Evolutionary conservation across 2,113 vertebrate species (phyloP), one percentile per base, ranked within the genome.

Genomic region (Pomatorhinus ruficollis): DNA sequence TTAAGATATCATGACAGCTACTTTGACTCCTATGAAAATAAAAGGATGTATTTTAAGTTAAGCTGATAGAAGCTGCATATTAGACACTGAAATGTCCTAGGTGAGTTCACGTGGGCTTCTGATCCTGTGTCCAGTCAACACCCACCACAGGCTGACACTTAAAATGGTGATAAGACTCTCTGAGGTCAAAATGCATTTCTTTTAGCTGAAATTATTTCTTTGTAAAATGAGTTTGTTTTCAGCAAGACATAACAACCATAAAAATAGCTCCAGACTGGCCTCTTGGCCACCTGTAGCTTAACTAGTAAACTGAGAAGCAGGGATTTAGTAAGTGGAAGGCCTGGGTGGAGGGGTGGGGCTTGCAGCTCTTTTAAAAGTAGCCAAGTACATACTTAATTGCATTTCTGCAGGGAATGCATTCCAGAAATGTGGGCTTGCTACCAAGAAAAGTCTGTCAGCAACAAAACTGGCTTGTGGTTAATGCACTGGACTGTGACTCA

Each of bases 381-480:
- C 93, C 83, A 93, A 95, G 70, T 80, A 69, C 80, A 71, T 68
- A 82, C 75, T 92, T 95, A 95, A 93, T 92, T 97, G 85, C 89
- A 85, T 93, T 95, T 96, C 95, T 96, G 42, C 75, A 90, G 89
- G 83, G 84, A 96, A 95, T 97, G 78, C 84, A 93, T 96, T 95
- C 72, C 96, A 96, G 88, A 94, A 93, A 95, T 78, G 80, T 72
- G 83, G 89, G 93, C 85, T 95, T 83, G 74, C 80, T 93, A 89
- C 94, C 93, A 96, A 97, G 80, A 71, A 87, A 94, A 83, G 19
- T 59, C 95, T 69, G 85, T 76, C 83, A 96, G 83, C 63, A 86
- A 12, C 68, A 90, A 59, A 78, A 49, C 57, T 64, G 42, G 53
- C 63, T 89, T 74, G 70, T 56, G 85, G 66, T 87, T 91, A 86